Base-by-base conservation (phyloP, 2,797 vertebrate genomes). In the Columba guinea region DNA sequence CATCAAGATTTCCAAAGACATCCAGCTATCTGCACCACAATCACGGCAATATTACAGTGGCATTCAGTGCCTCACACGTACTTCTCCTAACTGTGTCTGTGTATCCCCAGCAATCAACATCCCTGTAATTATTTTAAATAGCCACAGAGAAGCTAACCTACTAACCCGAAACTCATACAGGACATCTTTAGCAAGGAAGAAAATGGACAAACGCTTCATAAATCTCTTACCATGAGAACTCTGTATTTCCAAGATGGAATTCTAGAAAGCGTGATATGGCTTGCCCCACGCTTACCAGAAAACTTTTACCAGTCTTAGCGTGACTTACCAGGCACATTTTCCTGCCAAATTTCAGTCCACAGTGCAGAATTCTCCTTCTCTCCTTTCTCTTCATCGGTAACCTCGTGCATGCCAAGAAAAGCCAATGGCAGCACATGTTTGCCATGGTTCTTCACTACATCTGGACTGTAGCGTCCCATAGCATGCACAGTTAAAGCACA, bases 331-430 rank as follows among this genome's bases (percentile, higher is more conserved):
- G 99, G 99, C 37, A 99, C 99, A 10, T 99, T 99, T 95, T 99
- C 99, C 97, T 99, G 99, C 99, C 99, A 99, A 78, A 99, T 99
- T 98, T 99, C 99, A 21, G 98, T 96, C 99, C 99, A 99, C 65
- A 99, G 97, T 32, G 97, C 97, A 90, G 98, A 98, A 56, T 99
- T 98, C 20, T 98, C 98, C 85, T 98, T 98, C 88, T 99, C 99
- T 46, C 98, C 98, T 94, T 98, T 98, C 87, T 99, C 99, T 77
- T 98, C 99, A 60, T 99, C 98, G 0, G 98, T 55, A 26, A 98
- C 97, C 96, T 99, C 99, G 81, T 99, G 99, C 99, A 99, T 99
- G 59, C 99, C 99, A 82, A 99, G 97, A 97, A 99, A 99, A 20
- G 99, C 99, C 97, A 99, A 96, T 0, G 99, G 99, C 80, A 99